phyloP scores from a whole-genome alignment of 2,888 invertebrate genomes.

The Drosophila neotestacea region DNA sequence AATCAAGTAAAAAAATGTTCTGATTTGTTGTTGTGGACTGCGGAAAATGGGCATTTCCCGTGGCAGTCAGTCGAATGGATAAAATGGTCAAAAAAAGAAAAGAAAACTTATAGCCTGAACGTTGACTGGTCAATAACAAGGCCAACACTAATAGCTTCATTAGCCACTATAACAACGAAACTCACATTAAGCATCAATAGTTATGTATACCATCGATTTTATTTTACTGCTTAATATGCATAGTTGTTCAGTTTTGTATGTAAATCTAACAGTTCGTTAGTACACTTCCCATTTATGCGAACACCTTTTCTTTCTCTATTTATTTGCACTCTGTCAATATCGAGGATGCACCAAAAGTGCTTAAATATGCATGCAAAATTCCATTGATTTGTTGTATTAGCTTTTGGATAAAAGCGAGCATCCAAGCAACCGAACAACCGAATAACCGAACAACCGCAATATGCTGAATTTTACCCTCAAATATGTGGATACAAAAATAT shows the following conservation, averaged over 20 bases:
- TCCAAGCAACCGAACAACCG: background rate
- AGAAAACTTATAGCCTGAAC: constrained; percentile 26
- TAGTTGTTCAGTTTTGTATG: constrained; percentile 20
- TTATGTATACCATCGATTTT: background rate
- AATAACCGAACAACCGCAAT: constrained; percentile 7
- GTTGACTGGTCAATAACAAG: constrained; percentile 56
- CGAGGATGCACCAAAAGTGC: constrained; percentile 26
- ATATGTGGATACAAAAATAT: constrained; percentile 6
- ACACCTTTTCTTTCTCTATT: constrained; percentile 6
- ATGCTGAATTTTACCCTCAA: constrained; percentile 13
- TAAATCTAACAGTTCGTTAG: constrained; percentile 54
- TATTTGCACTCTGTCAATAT: constrained; percentile 33
- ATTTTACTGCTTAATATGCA: constrained; percentile 27
- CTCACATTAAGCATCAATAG: constrained; percentile 20
- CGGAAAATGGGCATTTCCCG: constrained; percentile 71
- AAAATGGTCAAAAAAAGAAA: constrained; percentile 10
- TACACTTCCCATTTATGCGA: constrained; percentile 28
- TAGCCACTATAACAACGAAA: constrained; percentile 47
- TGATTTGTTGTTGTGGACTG: constrained; percentile 29
- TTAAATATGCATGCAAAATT: constrained; percentile 52
- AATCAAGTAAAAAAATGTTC: constrained; percentile 52
- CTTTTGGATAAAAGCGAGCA: constrained; percentile 12
- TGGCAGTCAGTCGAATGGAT: constrained; percentile 35
- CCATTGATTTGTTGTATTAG: constrained; percentile 50
- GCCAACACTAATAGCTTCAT: constrained; percentile 69